phyloP scores from a whole-genome alignment of 2,113 vertebrate species.

The Lucifuga dentata region DNA sequence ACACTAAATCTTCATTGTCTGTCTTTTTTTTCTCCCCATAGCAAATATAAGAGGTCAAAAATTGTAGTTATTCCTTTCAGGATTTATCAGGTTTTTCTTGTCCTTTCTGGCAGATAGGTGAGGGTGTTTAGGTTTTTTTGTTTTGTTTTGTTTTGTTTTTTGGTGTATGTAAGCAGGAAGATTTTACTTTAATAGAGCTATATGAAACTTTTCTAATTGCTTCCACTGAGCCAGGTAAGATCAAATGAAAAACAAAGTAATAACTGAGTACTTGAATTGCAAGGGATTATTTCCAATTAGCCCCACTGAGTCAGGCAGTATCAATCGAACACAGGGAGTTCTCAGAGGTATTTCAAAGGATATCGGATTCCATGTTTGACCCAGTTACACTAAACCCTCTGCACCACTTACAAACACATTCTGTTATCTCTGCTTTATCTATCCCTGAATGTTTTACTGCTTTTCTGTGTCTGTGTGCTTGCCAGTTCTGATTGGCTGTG shows the following conservation, averaged over 20 bases:
- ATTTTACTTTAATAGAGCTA: conserved; percentile 3
- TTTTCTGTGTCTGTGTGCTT: neutral
- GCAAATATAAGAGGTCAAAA: too few species aligned
- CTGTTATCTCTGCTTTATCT: neutral
- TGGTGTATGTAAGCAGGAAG: conserved; percentile 2
- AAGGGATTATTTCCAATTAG: conserved; percentile 37
- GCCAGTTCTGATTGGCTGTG: neutral
- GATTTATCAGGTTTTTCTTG: too few species aligned
- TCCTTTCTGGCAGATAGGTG: neutral
- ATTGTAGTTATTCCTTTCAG: neutral
- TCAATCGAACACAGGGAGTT: conserved; percentile 28
- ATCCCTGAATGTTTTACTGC: neutral
- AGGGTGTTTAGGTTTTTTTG: neutral
- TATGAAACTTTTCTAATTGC: conserved; percentile 1
- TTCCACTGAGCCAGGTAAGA: conserved; percentile 15
- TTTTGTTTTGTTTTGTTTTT: neutral
- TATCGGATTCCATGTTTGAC: conserved; percentile 36
- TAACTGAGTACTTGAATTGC: conserved; percentile 7
- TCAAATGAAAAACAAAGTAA: conserved; percentile 14
- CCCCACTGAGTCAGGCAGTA: conserved; percentile 2
- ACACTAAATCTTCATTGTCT: too few species aligned
- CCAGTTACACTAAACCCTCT: conserved; percentile 26
- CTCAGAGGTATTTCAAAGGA: conserved; percentile 16
- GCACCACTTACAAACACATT: conserved; percentile 1
- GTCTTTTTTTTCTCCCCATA: too few species aligned